Percentiles rank a stretch among this genome's conserved stretches.
These are phyloP conservation scores for Cryptotermes secundus DNA, from an alignment of 1,140 invertebrate species.

Conservation along the genomic window DNA sequence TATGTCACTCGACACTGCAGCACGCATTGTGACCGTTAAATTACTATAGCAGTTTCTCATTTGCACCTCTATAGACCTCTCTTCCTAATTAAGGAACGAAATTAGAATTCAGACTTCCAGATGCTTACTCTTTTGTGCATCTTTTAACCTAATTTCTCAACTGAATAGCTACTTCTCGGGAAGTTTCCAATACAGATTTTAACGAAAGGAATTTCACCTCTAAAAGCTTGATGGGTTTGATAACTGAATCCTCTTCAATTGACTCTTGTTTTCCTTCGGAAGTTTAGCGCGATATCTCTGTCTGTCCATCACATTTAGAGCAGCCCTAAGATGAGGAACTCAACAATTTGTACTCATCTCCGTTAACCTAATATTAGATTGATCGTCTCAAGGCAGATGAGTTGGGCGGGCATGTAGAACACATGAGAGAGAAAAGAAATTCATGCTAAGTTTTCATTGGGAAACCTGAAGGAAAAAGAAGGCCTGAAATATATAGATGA, in stretches of 20 bases:
- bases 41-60: not conserved
- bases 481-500: too few relatives aligned
- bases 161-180: not conserved
- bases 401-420: too few relatives aligned
- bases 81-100: conserved; percentile 13
- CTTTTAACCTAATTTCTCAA: not conserved
- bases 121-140: conserved; percentile 7
- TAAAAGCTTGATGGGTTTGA: not conserved
- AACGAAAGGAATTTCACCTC: not conserved
- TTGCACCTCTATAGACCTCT: conserved; percentile 1
- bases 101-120: conserved; percentile 17
- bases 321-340: too few relatives aligned
- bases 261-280: not conserved
- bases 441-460: too few relatives aligned
- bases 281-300: not conserved
- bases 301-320: too few relatives aligned
- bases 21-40: not conserved
- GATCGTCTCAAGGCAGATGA: too few relatives aligned
- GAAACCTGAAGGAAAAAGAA: too few relatives aligned
- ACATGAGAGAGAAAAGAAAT: too few relatives aligned
- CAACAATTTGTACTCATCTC: too few relatives aligned
- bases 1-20: not conserved
- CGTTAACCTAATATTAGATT: too few relatives aligned
- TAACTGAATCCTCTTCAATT: not conserved
- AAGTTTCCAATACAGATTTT: not conserved